Conservation (phyloP, 1,140 invertebrate species). For the Pachypeltis micranthus region DNA sequence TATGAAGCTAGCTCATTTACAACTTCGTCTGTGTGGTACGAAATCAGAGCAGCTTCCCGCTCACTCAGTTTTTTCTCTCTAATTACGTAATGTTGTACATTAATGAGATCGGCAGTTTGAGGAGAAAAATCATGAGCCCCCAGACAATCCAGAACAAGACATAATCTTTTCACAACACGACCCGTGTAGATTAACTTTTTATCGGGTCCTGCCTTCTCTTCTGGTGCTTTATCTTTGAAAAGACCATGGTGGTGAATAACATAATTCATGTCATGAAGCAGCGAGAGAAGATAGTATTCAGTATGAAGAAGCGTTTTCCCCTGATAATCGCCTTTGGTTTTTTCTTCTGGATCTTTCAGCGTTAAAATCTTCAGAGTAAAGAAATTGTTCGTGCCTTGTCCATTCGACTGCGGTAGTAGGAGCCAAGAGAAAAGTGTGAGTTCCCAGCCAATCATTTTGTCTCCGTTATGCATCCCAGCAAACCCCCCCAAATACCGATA, state of each 20-base stretch:
- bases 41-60: conserved; percentile 62
- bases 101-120: conserved; percentile 53
- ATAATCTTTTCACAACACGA: conserved; percentile 48
- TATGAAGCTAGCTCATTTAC: conserved; percentile 64
- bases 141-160: conserved; percentile 65
- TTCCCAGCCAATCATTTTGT: too few species aligned
- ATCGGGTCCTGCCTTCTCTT: conserved; percentile 43
- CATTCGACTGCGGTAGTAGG: too few species aligned
- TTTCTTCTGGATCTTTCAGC: conserved; percentile 38
- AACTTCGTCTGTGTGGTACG: conserved; percentile 62
- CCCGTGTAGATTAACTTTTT: conserved; percentile 49
- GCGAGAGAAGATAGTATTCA: conserved; percentile 61
- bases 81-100: conserved; percentile 72
- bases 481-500: too few species aligned
- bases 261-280: conserved; percentile 57
- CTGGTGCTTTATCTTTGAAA: conserved; percentile 63
- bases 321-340: conserved; percentile 64
- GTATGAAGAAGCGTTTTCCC: conserved; percentile 72
- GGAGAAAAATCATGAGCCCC: conserved; percentile 60
- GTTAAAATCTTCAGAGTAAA: conserved; percentile 44
- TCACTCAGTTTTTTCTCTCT: conserved; percentile 67
- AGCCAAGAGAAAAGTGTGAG: too few species aligned
- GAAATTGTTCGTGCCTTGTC: too few species aligned
- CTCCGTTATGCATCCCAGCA: too few species aligned
- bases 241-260: conserved; percentile 70